Conservation (phyloP, 1,140 invertebrate species). For the Triops cancriformis region DNA sequence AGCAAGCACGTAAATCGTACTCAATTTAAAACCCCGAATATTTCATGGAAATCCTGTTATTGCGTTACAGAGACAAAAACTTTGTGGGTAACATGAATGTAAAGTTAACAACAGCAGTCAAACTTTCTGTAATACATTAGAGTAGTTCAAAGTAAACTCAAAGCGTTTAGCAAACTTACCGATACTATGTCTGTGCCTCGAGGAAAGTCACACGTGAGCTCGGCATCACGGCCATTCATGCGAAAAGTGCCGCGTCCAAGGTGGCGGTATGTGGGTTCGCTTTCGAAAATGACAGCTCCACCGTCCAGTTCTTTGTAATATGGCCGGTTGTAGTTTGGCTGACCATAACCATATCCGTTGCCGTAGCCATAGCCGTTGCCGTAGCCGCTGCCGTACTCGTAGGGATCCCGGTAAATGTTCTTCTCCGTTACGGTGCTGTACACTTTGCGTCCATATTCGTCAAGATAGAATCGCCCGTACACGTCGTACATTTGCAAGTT, state of each 20-base stretch:
- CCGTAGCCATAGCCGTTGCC: neutral
- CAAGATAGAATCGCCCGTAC: constrained; percentile 11
- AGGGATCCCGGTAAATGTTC: constrained; percentile 17
- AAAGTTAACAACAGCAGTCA: too few relatives aligned
- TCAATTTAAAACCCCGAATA: too few relatives aligned
- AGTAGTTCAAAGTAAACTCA: too few relatives aligned
- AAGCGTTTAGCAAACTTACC: neutral
- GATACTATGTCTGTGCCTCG: constrained; percentile 15
- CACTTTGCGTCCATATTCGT: constrained; percentile 22
- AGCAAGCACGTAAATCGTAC: too few relatives aligned
- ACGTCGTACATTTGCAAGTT: constrained; percentile 6
- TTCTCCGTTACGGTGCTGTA: constrained; percentile 14
- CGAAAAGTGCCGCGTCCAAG: constrained; percentile 16
- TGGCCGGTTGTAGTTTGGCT: neutral
- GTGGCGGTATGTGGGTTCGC: neutral
- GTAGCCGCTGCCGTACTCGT: neutral
- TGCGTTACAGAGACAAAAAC: too few relatives aligned
- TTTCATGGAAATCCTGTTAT: too few relatives aligned
- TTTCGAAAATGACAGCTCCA: neutral
- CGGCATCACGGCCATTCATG: constrained; percentile 15
- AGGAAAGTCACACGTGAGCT: constrained; percentile 20
- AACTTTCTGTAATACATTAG: too few relatives aligned
- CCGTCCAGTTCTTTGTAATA: neutral
- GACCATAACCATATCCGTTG: neutral
- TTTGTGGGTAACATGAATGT: too few relatives aligned